Conservation (phyloP, 2,113 vertebrate species). For the Himantopus leucocephalus region DNA sequence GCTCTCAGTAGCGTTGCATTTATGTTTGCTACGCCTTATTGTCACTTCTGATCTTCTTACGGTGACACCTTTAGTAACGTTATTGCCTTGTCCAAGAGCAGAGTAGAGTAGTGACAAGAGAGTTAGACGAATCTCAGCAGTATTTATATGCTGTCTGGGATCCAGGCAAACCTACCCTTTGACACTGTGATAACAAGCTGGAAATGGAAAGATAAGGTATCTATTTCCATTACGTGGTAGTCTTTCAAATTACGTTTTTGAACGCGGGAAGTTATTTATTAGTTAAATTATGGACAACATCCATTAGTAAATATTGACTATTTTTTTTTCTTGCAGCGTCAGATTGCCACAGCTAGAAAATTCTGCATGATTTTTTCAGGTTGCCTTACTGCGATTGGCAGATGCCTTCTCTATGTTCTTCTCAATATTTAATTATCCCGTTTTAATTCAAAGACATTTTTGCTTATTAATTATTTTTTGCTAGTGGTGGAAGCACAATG, state of each 20-base stretch:
- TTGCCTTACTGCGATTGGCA: background rate
- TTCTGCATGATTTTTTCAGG: background rate
- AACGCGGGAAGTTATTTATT: background rate
- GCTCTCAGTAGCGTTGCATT: background rate
- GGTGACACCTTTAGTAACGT: background rate
- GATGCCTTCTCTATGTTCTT: background rate
- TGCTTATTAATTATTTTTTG: background rate
- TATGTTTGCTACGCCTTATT: background rate
- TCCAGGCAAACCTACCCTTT: background rate
- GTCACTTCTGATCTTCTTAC: background rate
- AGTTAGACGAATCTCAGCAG: background rate
- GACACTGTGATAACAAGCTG: background rate
- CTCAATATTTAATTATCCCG: background rate
- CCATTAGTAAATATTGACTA: background rate
- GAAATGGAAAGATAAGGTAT: background rate
- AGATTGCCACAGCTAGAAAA: background rate
- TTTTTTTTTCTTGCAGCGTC: background rate
- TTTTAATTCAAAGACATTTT: background rate
- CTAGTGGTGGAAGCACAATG: background rate
- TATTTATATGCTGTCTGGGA: background rate
- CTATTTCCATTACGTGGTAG: background rate
- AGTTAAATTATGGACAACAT: background rate
- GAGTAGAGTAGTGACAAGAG: background rate
- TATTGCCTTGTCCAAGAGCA: background rate
- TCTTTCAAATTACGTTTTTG: background rate